Evolutionary conservation across 1,140 invertebrate species (phyloP), one percentile per base, ranked within the genome.

Genomic region (Drosophila insularis): DNA sequence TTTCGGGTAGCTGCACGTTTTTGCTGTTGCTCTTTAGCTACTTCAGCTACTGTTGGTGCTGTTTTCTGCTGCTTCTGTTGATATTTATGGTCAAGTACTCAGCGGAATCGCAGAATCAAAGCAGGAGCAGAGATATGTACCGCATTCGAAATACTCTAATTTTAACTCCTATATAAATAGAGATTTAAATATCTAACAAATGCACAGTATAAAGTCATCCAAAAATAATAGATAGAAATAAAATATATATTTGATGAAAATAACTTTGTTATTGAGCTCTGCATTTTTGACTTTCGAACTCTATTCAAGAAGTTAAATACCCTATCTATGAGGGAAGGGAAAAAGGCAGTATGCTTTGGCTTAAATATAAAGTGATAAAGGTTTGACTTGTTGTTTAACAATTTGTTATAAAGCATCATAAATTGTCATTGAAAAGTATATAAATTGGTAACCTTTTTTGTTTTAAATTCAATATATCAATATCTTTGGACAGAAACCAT

Each of bases 351-450:
- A 1, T 5, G 27, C 27, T 23, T 23, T 0, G 3, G 23, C 23
- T 27, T 27, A 27, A 27, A 27, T 27, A 62, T 8, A 54, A 23
- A 23, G 14, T 31, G 31, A 39, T 59, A 59, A 72, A 55, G 71
- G 65, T 69, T 68, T 50, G 32, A 2, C 32, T 55, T 23, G 19
- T 50, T 50, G 19, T 3, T 8, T 10, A 50, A 50, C 43, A 50
- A 50, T 50, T 50, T 21, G 8, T 50, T 50, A 50, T 50, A 21
- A 8, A 50, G 11, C 43, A 50, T 50, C 43, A 21, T 50, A 50
- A 67, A 27, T 56, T 27, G 23, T 21, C 56, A 14, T 50, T 21
- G 13, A 17, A 50, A 50, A 50, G 0, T 19, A 50, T 21, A 50
- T 50, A 50, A 50, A 50, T 50, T 50, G 17, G 21, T 37, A 11